phyloP scores from a whole-genome alignment of 2,113 vertebrate genomes.

The Microcebus jonahi region DNA sequence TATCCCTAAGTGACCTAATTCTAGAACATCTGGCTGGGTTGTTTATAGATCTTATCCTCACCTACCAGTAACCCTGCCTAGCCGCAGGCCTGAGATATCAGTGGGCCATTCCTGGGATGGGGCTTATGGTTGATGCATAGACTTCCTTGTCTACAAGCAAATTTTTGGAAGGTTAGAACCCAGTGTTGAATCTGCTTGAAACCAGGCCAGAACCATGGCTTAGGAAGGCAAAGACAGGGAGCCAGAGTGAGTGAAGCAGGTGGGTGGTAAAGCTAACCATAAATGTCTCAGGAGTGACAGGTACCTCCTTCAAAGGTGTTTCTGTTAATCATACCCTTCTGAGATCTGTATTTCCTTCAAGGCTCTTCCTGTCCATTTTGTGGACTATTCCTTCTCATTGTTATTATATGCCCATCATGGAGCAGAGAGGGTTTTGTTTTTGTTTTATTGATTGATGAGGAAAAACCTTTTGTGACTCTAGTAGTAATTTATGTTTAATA shows the following conservation, averaged over 20 bases:
- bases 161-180: background rate
- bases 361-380: background rate
- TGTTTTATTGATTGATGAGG: background rate
- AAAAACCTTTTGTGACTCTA: background rate
- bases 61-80: background rate
- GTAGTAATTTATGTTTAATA: slow-evolving; percentile 10
- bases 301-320: background rate
- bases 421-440: background rate
- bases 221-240: background rate
- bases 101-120: background rate
- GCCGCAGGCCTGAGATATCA: background rate
- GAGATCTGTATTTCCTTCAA: background rate
- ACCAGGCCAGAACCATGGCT: background rate
- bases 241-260: background rate
- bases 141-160: background rate
- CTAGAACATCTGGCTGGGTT: background rate
- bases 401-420: slow-evolving; percentile 57
- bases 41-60: slow-evolving; percentile 9
- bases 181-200: background rate
- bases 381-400: background rate
- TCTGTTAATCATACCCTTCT: background rate
- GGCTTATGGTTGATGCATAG: background rate
- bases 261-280: background rate
- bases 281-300: slow-evolving; percentile 68
- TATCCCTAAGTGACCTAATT: background rate